A percentile compares a stretch with the other conserved stretches of the same genome.
Conservation (phyloP, 2,888 invertebrate genomes). For the Apocheima hispidaria region DNA sequence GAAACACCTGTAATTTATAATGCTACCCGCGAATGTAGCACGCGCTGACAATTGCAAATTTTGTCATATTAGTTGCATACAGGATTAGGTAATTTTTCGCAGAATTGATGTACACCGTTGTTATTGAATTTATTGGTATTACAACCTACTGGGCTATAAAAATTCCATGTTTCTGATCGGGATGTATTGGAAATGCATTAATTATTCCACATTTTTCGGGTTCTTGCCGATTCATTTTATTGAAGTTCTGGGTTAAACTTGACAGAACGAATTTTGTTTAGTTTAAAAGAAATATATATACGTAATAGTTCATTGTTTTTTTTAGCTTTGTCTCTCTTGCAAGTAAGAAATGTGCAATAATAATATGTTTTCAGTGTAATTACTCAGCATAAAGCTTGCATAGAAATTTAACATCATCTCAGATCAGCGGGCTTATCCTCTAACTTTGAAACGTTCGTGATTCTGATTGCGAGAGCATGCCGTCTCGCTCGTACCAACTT, state of each 20-base stretch:
- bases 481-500: no score
- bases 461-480: no score
- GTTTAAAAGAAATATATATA: no score
- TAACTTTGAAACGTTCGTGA: no score
- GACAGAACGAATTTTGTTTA: background rate
- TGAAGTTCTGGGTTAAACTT: background rate
- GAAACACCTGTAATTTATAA: conserved; percentile 34
- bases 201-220: background rate
- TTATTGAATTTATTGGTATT: conserved; percentile 26
- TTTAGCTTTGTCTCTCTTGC: no score
- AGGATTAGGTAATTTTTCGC: conserved; percentile 27
- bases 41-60: conserved; percentile 43
- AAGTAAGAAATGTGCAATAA: no score
- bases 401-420: no score
- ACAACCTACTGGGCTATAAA: conserved; percentile 17
- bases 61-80: conserved; percentile 38
- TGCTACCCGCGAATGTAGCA: conserved; percentile 36
- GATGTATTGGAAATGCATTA: conserved; percentile 11
- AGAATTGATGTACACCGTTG: conserved; percentile 18
- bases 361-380: no score
- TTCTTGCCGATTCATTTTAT: conserved; percentile 6
- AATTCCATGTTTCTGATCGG: conserved; percentile 6
- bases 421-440: no score
- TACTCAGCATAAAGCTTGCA: no score
- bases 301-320: no score